Evolutionary conservation across 2,888 invertebrate genomes (phyloP).

Genomic region (Uloborus plumipes): DNA sequence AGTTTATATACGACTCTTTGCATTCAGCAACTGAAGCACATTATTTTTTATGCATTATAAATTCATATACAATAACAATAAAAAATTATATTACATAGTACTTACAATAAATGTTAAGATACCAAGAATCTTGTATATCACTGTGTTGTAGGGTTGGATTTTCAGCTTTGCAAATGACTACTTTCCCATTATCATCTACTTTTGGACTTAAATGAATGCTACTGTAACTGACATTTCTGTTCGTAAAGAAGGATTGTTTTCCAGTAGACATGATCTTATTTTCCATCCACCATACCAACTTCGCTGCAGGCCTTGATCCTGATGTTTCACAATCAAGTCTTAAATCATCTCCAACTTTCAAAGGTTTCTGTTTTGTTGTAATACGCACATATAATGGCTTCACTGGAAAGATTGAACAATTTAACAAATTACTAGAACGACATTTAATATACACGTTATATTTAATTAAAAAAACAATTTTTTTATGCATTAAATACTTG

Average conservation of each 20-base stretch:
- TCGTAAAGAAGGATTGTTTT: constrained; percentile 62
- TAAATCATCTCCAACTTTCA: constrained; percentile 65
- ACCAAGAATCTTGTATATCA: constrained; percentile 67
- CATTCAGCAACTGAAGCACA: no score
- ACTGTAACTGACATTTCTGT: constrained; percentile 67
- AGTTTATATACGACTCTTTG: no score
- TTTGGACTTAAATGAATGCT: constrained; percentile 66
- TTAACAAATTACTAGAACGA: no score
- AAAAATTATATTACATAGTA: constrained; percentile 4
- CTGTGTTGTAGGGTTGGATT: constrained; percentile 67
- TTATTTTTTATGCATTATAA: no score
- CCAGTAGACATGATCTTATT: constrained; percentile 61
- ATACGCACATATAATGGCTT: constrained; percentile 64
- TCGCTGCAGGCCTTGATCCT: constrained; percentile 66
- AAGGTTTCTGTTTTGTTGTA: constrained; percentile 46
- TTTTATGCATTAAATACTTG: no score
- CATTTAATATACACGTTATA: no score
- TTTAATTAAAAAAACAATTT: no score
- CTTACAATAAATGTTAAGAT: constrained; percentile 68
- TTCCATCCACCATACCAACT: constrained; percentile 66
- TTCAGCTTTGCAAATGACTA: constrained; percentile 67
- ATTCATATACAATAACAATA: no score
- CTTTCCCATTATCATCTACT: constrained; percentile 68
- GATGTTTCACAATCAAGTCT: constrained; percentile 65
- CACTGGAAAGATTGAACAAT: constrained; percentile 35